Evolutionary conservation across 2,797 vertebrate genomes (phyloP), one percentile per base, ranked within the genome.

Genomic region (Coccyzus lansbergi): DNA sequence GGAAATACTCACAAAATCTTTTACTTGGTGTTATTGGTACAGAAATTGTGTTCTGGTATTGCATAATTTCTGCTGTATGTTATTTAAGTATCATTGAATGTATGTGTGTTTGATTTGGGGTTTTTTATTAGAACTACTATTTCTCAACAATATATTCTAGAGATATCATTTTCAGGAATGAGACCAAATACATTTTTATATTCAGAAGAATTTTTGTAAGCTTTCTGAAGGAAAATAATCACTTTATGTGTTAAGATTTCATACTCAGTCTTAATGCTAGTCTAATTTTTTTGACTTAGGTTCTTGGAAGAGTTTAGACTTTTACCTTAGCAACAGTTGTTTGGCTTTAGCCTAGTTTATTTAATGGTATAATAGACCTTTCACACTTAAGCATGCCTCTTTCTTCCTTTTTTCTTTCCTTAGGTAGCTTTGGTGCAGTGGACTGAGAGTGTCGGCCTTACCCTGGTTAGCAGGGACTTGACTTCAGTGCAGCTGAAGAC

Each of bases 361-460:
- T 10, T 62, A 65, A 65, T 8, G 60, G 18, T 90, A 52, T 79
- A 25, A 83, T 36, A 96, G 65, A 92, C 33, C 16, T 63, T 83
- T 91, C 68, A 79, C 31, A 64, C 44, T 90, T 51, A 90, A 75
- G 49, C 53, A 4, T 63, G 14, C 78, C 31, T 78, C 8, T 28
- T 14, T 29, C 25, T 71, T 46, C 4, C 2, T 21, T 53, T 31
- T 12, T 5, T 1, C 7, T 55, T 31, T 71, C 75, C 84, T 82
- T 90, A 99, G 99, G 99, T 99, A 94, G 99, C 99, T 46, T 97
- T 99, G 92, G 99, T 99, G 74, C 98, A 97, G 26, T 99, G 99
- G 99, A 99, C 99, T 1, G 98, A 99, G 97, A 99, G 99, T 22
- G 98, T 99, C 5, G 99, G 99, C 33, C 98, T 99, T 92, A 99